A percentile compares a stretch with the other conserved stretches of the same genome.
Evolutionary conservation across 2,888 invertebrate genomes (phyloP).

Genomic region (Mamestra brassicae): DNA sequence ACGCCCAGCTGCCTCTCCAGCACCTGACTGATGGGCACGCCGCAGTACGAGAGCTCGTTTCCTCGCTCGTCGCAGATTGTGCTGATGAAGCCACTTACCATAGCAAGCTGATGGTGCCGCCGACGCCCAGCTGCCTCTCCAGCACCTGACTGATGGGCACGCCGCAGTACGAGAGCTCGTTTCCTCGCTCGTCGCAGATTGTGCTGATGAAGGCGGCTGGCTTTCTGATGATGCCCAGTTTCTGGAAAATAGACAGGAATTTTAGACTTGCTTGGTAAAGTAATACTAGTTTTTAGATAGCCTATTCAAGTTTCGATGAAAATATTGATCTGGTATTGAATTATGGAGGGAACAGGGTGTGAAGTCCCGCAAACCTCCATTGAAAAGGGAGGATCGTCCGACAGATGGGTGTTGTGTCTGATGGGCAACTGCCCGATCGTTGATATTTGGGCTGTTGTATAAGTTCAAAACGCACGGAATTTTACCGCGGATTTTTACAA

Average conservation of each 20-base stretch:
- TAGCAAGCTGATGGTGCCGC: slow-evolving; percentile 98
- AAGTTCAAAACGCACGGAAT: no score
- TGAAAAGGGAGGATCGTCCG: no score
- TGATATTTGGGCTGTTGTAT: no score
- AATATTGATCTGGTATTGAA: no score
- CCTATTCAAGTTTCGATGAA: no score
- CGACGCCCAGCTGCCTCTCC: slow-evolving; percentile 98
- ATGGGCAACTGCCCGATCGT: no score
- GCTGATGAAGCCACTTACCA: slow-evolving; percentile 94
- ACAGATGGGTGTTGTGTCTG: no score
- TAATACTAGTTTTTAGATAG: no score
- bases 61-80: slow-evolving; percentile 95
- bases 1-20: slow-evolving; percentile 98
- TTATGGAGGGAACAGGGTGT: no score
- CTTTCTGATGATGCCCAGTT: slow-evolving; percentile 99
- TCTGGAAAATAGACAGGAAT: slow-evolving; percentile 85
- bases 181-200: slow-evolving; percentile 99
- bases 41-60: neutral
- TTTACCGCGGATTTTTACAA: no score
- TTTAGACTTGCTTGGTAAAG: no score
- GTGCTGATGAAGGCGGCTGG: slow-evolving; percentile 99
- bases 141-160: slow-evolving; percentile 97
- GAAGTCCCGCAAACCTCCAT: no score
- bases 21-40: slow-evolving; percentile 94
- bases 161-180: slow-evolving; percentile 99